Conservation (phyloP, 2,113 vertebrate species). For the human region GRCh38 chr2:167355001-167355500, state of each 20-base stretch:
- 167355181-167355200: not conserved
- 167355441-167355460: not conserved
- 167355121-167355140: constrained; percentile 1
- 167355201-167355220: constrained; percentile 2
- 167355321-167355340: not conserved
- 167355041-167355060: not conserved
- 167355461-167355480: not conserved
- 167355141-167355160: not conserved
- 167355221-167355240: not conserved
- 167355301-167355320: not conserved
- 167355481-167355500: not conserved
- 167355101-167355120: not conserved
- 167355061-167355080: not conserved
- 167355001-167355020: not conserved
- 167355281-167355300: not conserved
- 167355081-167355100: not conserved
- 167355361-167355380: not conserved
- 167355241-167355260: not conserved
- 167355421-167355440: not conserved
- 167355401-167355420: not conserved
- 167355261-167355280: constrained; percentile 35
- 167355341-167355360: not conserved
- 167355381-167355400: not conserved
- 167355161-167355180: not conserved
- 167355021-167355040: not conserved